phyloP scores from a whole-genome alignment of 2,888 invertebrate species.

The Rhynchonema sp. region DNA sequence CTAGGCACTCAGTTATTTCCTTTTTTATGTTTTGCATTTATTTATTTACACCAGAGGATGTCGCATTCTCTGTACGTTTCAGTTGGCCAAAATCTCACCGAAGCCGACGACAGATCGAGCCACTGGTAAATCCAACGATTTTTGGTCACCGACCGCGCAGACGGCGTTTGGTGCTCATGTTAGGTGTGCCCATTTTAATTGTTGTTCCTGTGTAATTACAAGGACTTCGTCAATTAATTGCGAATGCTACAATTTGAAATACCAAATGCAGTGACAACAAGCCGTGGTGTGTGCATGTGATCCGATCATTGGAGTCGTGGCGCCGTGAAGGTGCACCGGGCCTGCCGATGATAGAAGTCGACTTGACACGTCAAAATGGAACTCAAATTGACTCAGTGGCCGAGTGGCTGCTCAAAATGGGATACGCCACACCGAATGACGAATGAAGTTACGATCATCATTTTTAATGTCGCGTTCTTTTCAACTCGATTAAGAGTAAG shows the following conservation, averaged over 20 bases:
- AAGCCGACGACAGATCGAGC: background rate
- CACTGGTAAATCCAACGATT: no score
- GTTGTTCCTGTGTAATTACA: no score
- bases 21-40: background rate
- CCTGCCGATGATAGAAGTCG: background rate
- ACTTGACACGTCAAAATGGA: background rate
- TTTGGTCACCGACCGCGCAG: background rate
- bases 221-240: no score
- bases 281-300: background rate
- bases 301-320: background rate
- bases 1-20: background rate
- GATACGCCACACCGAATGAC: background rate
- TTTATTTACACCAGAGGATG: background rate
- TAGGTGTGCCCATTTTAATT: background rate
- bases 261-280: no score
- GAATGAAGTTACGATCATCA: background rate
- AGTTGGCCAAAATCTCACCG: background rate
- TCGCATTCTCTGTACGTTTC: background rate
- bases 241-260: no score
- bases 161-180: background rate
- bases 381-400: background rate
- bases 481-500: no score
- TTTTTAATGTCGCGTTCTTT: background rate
- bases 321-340: background rate
- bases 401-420: background rate